phyloP scores from a whole-genome alignment of 2,797 vertebrate genomes.

The Fistularia commersonii region DNA sequence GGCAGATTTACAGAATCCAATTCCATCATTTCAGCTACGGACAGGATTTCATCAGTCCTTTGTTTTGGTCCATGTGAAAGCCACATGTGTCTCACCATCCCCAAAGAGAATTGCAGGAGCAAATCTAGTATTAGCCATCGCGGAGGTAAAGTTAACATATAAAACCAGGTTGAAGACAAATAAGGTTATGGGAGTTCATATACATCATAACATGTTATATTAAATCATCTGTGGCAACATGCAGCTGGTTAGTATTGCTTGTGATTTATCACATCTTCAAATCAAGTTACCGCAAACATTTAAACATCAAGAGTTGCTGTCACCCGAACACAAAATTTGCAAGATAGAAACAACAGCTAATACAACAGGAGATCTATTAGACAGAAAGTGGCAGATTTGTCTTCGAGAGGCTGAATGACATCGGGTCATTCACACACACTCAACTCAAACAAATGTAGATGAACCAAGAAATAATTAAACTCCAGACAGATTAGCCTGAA shows the following conservation, averaged over 20 bases:
- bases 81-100: constrained; percentile 36
- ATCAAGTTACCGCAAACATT: no score
- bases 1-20: constrained; percentile 14
- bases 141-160: constrained; percentile 13
- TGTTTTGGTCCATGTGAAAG: constrained; percentile 30
- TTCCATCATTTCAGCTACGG: constrained; percentile 13
- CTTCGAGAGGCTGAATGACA: constrained; percentile 44
- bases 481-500: constrained; percentile 36
- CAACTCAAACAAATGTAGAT: constrained; percentile 41
- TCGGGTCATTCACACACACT: constrained; percentile 37
- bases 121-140: constrained; percentile 28
- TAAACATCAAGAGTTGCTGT: not conserved
- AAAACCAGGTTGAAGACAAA: constrained; percentile 24
- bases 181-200: constrained; percentile 26
- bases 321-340: not conserved
- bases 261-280: no score
- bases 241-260: constrained; percentile 11
- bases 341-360: not conserved
- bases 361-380: constrained; percentile 37
- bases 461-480: constrained; percentile 39
- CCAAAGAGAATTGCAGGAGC: constrained; percentile 8
- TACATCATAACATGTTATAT: not conserved
- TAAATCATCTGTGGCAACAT: constrained; percentile 2
- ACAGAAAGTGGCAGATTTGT: constrained; percentile 30
- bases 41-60: constrained; percentile 27